Conservation (phyloP, 1,140 invertebrate species). For the Ridgeia piscesae region DNA sequence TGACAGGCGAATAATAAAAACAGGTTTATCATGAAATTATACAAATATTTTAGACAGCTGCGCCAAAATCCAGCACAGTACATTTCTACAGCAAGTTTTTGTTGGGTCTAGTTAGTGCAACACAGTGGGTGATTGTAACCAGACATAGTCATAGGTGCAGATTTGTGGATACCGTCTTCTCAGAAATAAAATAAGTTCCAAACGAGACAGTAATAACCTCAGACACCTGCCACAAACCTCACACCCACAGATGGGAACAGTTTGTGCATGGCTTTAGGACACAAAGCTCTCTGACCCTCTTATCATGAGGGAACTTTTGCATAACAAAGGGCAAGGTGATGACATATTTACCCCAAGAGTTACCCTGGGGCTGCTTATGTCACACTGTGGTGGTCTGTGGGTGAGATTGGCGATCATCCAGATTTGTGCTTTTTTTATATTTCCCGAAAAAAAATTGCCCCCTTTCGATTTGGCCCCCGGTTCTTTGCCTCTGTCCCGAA, state of each 20-base stretch:
- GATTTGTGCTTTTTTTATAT: no score
- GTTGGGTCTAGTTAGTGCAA: no score
- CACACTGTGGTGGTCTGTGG: background rate
- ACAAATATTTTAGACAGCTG: no score
- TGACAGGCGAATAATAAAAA: no score
- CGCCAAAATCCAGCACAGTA: no score
- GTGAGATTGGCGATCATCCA: background rate
- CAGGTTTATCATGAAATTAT: no score
- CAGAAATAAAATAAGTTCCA: background rate
- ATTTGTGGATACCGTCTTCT: background rate
- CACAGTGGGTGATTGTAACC: no score
- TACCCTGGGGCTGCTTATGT: background rate
- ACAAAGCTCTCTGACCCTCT: background rate
- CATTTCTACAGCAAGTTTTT: no score
- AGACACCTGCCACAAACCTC: background rate
- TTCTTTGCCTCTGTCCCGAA: no score
- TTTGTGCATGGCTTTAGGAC: background rate
- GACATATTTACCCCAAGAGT: background rate
- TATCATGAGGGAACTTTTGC: background rate
- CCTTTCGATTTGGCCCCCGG: no score
- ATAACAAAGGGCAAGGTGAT: background rate
- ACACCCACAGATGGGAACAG: background rate
- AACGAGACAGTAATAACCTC: background rate
- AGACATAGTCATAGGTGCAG: background rate
- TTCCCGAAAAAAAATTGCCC: no score